phyloP scores from a whole-genome alignment of 2,888 invertebrate genomes.

The Amblyteles armatorius region DNA sequence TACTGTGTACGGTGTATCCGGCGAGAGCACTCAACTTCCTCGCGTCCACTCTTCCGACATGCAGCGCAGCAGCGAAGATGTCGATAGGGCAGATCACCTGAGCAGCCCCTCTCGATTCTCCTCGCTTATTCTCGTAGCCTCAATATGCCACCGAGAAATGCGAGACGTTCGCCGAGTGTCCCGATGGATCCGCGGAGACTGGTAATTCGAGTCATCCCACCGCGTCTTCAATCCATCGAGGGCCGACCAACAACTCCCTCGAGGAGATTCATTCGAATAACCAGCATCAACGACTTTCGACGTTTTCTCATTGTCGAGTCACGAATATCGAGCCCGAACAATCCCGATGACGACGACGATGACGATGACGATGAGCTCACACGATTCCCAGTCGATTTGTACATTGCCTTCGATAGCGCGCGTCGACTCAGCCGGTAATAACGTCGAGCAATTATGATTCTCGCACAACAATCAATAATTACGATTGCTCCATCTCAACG shows the following conservation, averaged over 20 bases:
- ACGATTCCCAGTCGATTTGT: conserved; percentile 8
- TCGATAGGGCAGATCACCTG: conserved; percentile 82
- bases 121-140: not conserved
- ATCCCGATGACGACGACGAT: conserved; percentile 19
- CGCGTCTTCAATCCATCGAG: not conserved
- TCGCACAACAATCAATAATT: conserved; percentile 47
- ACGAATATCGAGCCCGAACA: conserved; percentile 72
- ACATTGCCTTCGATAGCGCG: not conserved
- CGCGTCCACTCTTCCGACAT: conserved; percentile 33
- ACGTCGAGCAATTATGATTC: conserved; percentile 20
- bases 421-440: not conserved
- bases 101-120: conserved; percentile 67
- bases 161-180: conserved; percentile 31
- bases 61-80: conserved; percentile 74
- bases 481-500: conserved; percentile 7
- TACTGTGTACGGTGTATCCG: not conserved
- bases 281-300: conserved; percentile 76
- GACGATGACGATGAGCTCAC: conserved; percentile 20
- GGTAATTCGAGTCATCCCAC: conserved; percentile 28
- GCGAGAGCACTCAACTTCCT: conserved; percentile 25
- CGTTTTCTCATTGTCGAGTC: conserved; percentile 82
- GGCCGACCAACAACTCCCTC: conserved; percentile 63
- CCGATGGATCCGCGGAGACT: conserved; percentile 41
- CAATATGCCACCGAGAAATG: conserved; percentile 36
- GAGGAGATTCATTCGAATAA: conserved; percentile 76